These are phyloP conservation scores for Elysia crispata DNA, from an alignment of 2,888 invertebrate species.

Conservation along the genomic window DNA sequence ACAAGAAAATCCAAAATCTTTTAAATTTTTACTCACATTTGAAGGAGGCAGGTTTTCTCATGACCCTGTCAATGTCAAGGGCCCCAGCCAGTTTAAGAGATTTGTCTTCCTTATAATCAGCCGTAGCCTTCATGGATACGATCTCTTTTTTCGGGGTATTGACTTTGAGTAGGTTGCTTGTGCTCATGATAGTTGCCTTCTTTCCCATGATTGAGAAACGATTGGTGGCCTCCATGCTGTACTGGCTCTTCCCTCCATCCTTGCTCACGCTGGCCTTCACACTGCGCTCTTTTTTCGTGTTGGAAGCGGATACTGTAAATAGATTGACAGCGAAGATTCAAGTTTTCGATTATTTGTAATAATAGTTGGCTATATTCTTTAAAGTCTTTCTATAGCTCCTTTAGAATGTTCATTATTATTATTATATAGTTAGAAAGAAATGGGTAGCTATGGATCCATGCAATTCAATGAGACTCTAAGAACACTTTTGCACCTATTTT, in stretches of 20 bases:
- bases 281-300: conserved; percentile 57
- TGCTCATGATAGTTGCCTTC: conserved; percentile 37
- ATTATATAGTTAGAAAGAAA: no score
- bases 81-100: conserved; percentile 52
- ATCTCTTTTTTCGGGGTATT: conserved; percentile 57
- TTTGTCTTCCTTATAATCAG: conserved; percentile 56
- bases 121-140: conserved; percentile 53
- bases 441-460: no score
- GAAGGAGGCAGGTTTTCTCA: conserved; percentile 55
- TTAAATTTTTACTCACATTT: conserved; percentile 53
- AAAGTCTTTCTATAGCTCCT: no score
- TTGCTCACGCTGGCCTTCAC: conserved; percentile 52
- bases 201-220: conserved; percentile 40
- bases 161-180: conserved; percentile 56
- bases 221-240: conserved; percentile 54
- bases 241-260: conserved; percentile 54
- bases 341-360: no score
- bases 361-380: no score
- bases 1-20: not conserved
- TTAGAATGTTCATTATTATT: no score
- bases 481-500: no score
- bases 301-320: conserved; percentile 57
- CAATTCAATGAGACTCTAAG: no score
- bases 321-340: no score
- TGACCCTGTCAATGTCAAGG: conserved; percentile 53